Conservation (phyloP, 2,113 vertebrate genomes). For the Campylomormyrus tamandua region DNA sequence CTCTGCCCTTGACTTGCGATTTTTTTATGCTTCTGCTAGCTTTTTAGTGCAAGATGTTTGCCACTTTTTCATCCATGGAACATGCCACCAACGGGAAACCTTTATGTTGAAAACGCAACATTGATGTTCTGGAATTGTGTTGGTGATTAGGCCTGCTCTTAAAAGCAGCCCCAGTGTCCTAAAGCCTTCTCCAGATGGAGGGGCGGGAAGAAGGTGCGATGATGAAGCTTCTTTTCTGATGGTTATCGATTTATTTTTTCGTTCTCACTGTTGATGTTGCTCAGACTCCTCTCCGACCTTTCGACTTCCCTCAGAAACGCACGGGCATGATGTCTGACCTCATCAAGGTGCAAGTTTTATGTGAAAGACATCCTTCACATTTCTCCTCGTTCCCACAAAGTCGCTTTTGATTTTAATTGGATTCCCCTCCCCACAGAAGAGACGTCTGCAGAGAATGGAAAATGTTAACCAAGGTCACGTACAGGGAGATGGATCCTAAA, state of each 20-base stretch:
- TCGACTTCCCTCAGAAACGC: neutral
- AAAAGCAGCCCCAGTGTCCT: neutral
- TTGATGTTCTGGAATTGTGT: neutral
- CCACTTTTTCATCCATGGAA: too few relatives aligned
- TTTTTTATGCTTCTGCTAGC: slow-evolving; percentile 38
- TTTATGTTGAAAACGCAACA: neutral
- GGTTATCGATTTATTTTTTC: neutral
- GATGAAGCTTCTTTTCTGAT: neutral
- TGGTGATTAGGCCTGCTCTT: neutral
- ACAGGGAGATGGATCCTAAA: neutral
- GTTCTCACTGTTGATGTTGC: neutral
- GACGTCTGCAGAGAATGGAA: neutral
- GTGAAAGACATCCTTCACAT: neutral
- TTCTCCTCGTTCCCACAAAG: neutral
- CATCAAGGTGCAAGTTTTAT: neutral
- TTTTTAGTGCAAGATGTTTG: neutral
- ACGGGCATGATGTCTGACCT: neutral
- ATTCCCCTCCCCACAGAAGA: neutral
- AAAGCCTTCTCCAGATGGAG: neutral
- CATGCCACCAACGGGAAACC: neutral
- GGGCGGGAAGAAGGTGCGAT: neutral
- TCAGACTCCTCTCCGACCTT: neutral
- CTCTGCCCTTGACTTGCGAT: slow-evolving; percentile 55
- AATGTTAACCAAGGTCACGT: neutral
- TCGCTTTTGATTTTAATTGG: neutral